phyloP scores from a whole-genome alignment of 2,797 vertebrate species.

The Emydoidea blandingii region DNA sequence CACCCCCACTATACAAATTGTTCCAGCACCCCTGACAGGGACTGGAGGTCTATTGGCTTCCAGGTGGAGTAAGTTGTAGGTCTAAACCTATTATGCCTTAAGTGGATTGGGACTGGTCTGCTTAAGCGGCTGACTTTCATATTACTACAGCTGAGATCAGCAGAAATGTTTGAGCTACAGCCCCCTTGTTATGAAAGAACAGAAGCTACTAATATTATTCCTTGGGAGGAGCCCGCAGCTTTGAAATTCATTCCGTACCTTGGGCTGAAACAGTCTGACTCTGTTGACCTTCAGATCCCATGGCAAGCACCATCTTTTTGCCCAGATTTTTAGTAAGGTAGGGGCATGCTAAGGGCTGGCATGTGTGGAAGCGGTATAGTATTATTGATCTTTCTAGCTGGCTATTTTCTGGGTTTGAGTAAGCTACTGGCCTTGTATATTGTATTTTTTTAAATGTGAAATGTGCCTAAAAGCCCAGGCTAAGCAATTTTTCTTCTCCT shows the following conservation, averaged over 20 bases:
- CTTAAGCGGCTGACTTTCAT: neutral
- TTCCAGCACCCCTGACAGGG: too few species aligned
- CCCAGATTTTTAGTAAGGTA: neutral
- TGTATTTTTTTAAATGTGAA: neutral
- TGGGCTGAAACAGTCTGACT: fast-evolving
- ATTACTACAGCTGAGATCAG: fast-evolving
- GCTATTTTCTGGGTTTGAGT: neutral
- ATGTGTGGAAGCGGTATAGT: neutral
- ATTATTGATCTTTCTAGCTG: neutral
- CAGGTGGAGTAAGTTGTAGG: neutral
- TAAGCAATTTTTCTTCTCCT: neutral
- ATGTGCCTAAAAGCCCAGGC: neutral
- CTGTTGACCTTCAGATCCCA: neutral
- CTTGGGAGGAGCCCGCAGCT: neutral
- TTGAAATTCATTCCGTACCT: neutral
- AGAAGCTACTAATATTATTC: neutral
- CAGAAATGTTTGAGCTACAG: neutral
- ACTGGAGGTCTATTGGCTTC: neutral
- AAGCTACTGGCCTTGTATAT: neutral
- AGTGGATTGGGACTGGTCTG: fast-evolving
- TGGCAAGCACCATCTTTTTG: neutral
- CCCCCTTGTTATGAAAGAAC: neutral
- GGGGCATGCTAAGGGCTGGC: neutral
- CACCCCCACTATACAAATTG: too few species aligned
- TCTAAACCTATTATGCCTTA: neutral